A percentile compares a stretch with the other conserved stretches of the same genome.
phyloP scores from a whole-genome alignment of 2,888 invertebrate species.

The Odiellus spinosus region DNA sequence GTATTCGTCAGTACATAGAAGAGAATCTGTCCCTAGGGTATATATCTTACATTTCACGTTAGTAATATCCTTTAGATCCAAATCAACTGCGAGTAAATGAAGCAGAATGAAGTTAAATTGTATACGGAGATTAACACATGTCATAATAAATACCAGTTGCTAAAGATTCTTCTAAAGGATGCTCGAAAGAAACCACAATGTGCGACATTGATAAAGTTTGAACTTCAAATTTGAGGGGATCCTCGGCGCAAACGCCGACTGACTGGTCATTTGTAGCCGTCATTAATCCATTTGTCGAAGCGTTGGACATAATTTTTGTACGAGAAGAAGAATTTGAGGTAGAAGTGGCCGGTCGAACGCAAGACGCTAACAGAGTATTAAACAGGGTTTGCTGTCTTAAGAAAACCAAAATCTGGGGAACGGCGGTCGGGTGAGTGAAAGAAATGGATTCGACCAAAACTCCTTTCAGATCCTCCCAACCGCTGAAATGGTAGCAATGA shows the following conservation, averaged over 20 bases:
- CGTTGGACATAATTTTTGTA: not conserved
- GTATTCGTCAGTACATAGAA: constrained; percentile 32
- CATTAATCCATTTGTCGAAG: not conserved
- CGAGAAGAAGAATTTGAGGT: not conserved
- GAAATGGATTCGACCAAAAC: constrained; percentile 63
- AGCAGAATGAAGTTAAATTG: no score
- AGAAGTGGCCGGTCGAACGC: constrained; percentile 43
- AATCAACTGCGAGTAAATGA: constrained; percentile 45
- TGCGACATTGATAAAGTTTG: constrained; percentile 77
- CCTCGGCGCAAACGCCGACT: not conserved
- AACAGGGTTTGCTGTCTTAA: constrained; percentile 81
- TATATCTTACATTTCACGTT: constrained; percentile 61
- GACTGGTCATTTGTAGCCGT: not conserved
- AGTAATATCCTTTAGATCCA: constrained; percentile 64
- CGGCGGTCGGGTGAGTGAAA: constrained; percentile 84
- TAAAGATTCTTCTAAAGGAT: constrained; percentile 80
- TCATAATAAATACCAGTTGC: constrained; percentile 42
- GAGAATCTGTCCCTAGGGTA: constrained; percentile 38
- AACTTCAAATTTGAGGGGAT: constrained; percentile 74
- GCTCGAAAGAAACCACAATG: constrained; percentile 76
- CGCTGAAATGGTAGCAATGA: constrained; percentile 85
- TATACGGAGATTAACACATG: not conserved
- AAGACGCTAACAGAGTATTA: constrained; percentile 72
- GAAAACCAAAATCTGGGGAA: constrained; percentile 65
- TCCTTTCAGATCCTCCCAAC: constrained; percentile 50